Evolutionary conservation across 2,888 invertebrate genomes (phyloP).

Genomic region (Brenthis daphne): DNA sequence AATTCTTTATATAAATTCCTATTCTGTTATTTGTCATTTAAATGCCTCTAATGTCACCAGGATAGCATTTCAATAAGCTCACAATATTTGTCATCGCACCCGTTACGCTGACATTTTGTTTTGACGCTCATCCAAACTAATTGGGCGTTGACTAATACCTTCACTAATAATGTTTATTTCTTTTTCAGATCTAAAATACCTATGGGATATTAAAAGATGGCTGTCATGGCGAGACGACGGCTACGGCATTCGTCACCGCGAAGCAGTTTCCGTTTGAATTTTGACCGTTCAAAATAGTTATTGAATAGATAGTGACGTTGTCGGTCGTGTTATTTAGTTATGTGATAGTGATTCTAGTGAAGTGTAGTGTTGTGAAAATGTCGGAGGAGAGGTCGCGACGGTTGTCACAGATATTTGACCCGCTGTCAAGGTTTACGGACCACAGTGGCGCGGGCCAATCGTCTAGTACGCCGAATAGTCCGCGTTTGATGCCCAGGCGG

Average conservation of each 20-base stretch:
- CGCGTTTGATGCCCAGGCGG: slow-evolving; percentile 85
- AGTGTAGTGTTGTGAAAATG: slow-evolving; percentile 69
- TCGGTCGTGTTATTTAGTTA: slow-evolving; percentile 67
- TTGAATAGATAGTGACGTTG: slow-evolving; percentile 57
- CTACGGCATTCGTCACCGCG: slow-evolving; percentile 65
- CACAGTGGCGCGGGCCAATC: slow-evolving; percentile 81
- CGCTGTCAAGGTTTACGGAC: slow-evolving; percentile 88
- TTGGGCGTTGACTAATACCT: slow-evolving; percentile 66
- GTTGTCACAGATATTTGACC: slow-evolving; percentile 92
- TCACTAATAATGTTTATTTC: slow-evolving; percentile 63
- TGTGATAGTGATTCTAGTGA: slow-evolving; percentile 59
- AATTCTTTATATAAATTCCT: background rate
- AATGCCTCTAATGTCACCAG: slow-evolving; percentile 26
- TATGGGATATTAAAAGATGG: slow-evolving; percentile 53
- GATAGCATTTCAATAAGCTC: slow-evolving; percentile 29
- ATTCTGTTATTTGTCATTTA: slow-evolving; percentile 16
- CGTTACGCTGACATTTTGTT: slow-evolving; percentile 48
- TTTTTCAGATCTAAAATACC: slow-evolving; percentile 68
- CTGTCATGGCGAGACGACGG: slow-evolving; percentile 54
- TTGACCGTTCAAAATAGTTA: slow-evolving; percentile 69
- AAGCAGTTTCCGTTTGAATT: slow-evolving; percentile 62
- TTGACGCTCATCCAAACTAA: slow-evolving; percentile 63
- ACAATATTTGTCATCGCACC: slow-evolving; percentile 33
- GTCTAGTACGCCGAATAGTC: slow-evolving; percentile 87
- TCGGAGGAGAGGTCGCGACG: slow-evolving; percentile 87